phyloP scores from a whole-genome alignment of 2,113 vertebrate species.

The Zosterops japonicus region DNA sequence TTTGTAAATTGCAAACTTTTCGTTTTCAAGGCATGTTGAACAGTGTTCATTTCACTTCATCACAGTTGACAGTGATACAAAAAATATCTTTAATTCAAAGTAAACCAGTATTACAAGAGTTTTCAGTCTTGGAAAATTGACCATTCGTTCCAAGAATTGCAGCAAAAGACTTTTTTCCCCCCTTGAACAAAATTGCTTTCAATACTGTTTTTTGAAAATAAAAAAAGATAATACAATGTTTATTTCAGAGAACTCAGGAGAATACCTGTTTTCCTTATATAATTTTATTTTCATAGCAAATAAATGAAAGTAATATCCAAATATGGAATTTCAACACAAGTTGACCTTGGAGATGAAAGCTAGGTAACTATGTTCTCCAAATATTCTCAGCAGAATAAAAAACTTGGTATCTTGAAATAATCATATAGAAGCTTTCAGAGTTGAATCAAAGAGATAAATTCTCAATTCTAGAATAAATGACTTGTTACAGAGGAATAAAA shows the following conservation, averaged over 20 bases:
- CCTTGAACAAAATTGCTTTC: not conserved
- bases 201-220: not conserved
- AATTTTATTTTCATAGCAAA: not conserved
- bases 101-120: not conserved
- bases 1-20: not conserved
- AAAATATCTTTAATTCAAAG: not conserved
- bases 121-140: not conserved
- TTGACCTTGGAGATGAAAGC: not conserved
- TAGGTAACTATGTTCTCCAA: not conserved
- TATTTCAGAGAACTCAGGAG: not conserved
- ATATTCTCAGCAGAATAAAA: not conserved
- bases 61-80: not conserved
- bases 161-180: not conserved
- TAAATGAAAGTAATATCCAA: not conserved
- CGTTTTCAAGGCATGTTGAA: not conserved
- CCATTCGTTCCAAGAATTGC: not conserved
- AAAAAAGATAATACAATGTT: not conserved
- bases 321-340: not conserved
- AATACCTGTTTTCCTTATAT: not conserved
- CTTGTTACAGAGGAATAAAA: not conserved
- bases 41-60: constrained; percentile 13
- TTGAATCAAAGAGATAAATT: not conserved
- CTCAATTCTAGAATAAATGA: not conserved
- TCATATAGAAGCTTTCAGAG: not conserved
- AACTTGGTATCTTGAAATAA: not conserved